Evolutionary conservation across 1,140 invertebrate genomes (phyloP).

Genomic region (Monomorium pharaonis): DNA sequence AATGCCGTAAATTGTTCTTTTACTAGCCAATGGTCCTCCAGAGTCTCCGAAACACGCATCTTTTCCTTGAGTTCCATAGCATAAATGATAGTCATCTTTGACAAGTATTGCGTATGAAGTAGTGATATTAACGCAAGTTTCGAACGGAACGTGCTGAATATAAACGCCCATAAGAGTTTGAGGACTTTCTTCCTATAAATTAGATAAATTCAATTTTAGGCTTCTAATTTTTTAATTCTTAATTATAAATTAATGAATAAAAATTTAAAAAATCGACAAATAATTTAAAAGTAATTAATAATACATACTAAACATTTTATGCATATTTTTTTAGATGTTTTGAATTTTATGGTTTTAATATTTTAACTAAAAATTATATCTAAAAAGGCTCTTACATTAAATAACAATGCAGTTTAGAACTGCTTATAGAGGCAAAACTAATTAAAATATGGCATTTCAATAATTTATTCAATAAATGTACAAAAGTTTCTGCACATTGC

Average conservation of each 20-base stretch:
- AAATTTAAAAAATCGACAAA: neutral
- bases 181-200: slow-evolving; percentile 12
- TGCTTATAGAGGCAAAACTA: too few relatives aligned
- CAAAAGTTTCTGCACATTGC: too few relatives aligned
- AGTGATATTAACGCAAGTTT: slow-evolving; percentile 42
- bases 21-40: slow-evolving; percentile 69
- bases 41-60: slow-evolving; percentile 76
- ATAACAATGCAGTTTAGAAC: too few relatives aligned
- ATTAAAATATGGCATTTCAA: too few relatives aligned
- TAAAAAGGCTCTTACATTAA: too few relatives aligned
- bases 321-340: neutral
- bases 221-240: neutral
- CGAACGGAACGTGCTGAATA: slow-evolving; percentile 41
- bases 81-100: slow-evolving; percentile 63
- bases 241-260: neutral
- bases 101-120: slow-evolving; percentile 51
- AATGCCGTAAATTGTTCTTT: slow-evolving; percentile 69
- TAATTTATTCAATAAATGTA: too few relatives aligned
- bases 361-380: too few relatives aligned
- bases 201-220: neutral
- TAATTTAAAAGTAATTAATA: neutral
- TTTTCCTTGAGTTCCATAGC: slow-evolving; percentile 64
- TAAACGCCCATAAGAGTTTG: slow-evolving; percentile 46
- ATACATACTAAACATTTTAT: slow-evolving; percentile 6
- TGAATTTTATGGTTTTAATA: neutral